These are phyloP conservation scores for Cichladusa arquata DNA, from an alignment of 2,113 vertebrate genomes.

Conservation along the genomic window DNA sequence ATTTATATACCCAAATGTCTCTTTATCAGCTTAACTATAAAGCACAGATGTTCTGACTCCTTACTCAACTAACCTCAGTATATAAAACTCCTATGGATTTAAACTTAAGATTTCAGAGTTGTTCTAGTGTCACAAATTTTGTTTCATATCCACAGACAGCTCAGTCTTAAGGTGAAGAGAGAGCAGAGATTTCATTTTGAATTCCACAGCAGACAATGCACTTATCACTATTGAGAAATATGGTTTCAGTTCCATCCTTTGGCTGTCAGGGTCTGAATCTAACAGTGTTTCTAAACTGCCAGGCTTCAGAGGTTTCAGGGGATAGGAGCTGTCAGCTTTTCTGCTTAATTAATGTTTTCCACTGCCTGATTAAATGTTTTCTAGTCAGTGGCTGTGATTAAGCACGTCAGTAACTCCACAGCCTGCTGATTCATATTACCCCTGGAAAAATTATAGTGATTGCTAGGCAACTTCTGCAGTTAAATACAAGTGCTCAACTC, in stretches of 20 bases:
- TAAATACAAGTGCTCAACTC: neutral
- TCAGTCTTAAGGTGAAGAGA: neutral
- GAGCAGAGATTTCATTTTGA: neutral
- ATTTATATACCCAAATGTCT: neutral
- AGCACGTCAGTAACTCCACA: neutral
- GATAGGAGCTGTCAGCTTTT: neutral
- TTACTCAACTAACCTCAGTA: neutral
- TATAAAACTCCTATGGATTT: neutral
- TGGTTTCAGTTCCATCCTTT: neutral
- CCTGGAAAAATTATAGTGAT: neutral
- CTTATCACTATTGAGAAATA: neutral
- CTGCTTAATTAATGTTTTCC: neutral
- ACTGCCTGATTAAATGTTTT: neutral
- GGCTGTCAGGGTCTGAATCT: neutral
- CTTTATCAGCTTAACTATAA: neutral
- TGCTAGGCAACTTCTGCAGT: neutral
- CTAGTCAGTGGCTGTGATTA: neutral
- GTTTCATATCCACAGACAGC: neutral
- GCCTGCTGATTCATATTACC: neutral
- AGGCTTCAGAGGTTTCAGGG: neutral
- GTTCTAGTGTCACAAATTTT: neutral
- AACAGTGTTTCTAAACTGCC: neutral
- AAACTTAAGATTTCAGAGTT: neutral
- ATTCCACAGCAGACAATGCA: neutral
- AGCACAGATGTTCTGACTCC: neutral